A percentile compares a stretch with the other conserved stretches of the same genome.
Conservation (phyloP, 2,888 invertebrate genomes). For the Pristionchus exspectatus region DNA sequence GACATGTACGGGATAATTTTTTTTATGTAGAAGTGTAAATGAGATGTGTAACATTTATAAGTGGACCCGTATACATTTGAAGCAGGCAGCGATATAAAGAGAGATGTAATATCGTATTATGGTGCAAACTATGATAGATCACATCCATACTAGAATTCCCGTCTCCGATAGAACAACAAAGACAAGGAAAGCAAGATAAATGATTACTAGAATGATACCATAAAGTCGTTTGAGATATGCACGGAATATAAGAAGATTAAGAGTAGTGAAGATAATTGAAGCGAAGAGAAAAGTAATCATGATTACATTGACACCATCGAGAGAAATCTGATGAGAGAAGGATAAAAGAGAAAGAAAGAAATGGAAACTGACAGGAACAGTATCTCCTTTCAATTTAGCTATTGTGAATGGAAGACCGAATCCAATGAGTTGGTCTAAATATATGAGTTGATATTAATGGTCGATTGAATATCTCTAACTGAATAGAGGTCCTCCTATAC, state of each 20-base stretch:
- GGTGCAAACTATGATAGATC: neutral
- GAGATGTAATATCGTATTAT: too few relatives aligned
- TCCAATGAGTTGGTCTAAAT: conserved; percentile 31
- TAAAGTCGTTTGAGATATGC: conserved; percentile 11
- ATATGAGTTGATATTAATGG: neutral
- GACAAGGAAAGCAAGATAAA: conserved; percentile 45
- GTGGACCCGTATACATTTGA: neutral
- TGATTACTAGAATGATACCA: neutral
- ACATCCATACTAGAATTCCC: neutral
- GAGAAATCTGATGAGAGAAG: conserved; percentile 11
- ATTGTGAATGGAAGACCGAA: conserved; percentile 48
- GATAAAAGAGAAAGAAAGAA: neutral
- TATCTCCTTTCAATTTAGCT: conserved; percentile 2
- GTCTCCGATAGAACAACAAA: conserved; percentile 19
- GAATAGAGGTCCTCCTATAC: conserved; percentile 86
- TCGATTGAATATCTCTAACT: conserved; percentile 77
- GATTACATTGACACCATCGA: conserved; percentile 29
- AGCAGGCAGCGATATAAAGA: neutral
- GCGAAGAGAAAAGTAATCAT: conserved; percentile 29
- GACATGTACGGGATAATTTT: neutral
- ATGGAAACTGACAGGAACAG: neutral
- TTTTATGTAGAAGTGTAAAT: neutral
- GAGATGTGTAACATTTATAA: neutral
- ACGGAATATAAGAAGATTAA: neutral
- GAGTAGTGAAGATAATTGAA: conserved; percentile 29